phyloP scores from a whole-genome alignment of 2,797 vertebrate species.

The Onychomys torridus region DNA sequence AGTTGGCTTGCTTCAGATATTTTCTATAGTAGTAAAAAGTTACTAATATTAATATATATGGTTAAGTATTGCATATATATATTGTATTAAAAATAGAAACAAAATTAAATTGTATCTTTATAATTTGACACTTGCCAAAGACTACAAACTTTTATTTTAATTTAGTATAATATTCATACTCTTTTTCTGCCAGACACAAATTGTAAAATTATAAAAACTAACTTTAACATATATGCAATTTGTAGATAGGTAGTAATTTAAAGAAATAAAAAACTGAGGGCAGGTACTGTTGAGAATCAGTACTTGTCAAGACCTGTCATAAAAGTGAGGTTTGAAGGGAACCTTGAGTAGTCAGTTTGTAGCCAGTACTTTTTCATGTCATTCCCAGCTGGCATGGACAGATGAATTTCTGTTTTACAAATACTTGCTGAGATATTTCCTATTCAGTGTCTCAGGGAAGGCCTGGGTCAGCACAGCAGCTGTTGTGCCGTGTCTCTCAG shows the following conservation, averaged over 20 bases:
- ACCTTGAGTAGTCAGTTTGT: neutral
- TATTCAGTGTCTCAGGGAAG: neutral
- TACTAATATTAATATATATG: neutral
- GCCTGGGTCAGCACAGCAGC: too few relatives aligned
- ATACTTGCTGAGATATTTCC: neutral
- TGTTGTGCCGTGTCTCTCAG: neutral
- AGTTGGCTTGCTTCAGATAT: neutral
- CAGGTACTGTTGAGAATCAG: neutral
- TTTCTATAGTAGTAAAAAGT: conserved; percentile 9
- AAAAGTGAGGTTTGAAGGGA: conserved; percentile 5
- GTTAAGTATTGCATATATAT: neutral
- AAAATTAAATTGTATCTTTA: neutral
- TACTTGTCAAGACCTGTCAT: neutral
- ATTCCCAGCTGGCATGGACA: neutral
- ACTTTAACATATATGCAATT: neutral
- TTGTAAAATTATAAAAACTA: conserved; percentile 26
- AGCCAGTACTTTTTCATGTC: neutral
- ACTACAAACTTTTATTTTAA: neutral
- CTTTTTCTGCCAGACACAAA: conserved; percentile 55
- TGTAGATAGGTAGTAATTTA: conserved; percentile 15
- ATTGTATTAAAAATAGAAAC: conserved; percentile 39
- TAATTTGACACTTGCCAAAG: conserved; percentile 17
- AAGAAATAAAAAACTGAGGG: neutral
- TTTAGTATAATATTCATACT: neutral
- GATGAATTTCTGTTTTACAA: conserved; percentile 42